A percentile compares a stretch with the other conserved stretches of the same genome.
phyloP scores from a whole-genome alignment of 2,113 vertebrate species.

The Psophia crepitans region DNA sequence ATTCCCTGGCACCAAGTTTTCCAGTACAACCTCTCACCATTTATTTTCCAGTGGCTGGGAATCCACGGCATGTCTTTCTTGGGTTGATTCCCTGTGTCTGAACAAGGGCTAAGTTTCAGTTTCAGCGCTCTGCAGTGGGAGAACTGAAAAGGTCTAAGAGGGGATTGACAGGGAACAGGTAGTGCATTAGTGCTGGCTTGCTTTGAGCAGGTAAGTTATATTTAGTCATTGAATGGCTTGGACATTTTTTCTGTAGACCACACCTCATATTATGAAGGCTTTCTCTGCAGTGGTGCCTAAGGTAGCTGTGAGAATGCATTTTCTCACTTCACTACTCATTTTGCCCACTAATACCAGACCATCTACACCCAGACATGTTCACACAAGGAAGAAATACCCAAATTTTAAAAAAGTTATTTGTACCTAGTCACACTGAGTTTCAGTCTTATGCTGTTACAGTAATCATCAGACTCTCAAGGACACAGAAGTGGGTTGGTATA shows the following conservation, averaged over 20 bases:
- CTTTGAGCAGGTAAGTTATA: neutral
- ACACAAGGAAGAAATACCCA: neutral
- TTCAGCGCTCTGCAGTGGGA: neutral
- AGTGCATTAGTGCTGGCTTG: neutral
- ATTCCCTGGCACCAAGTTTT: neutral
- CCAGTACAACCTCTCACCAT: neutral
- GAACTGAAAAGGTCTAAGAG: neutral
- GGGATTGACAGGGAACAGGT: neutral
- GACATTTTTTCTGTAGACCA: neutral
- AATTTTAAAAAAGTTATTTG: neutral
- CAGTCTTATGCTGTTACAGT: neutral
- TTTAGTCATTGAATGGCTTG: neutral
- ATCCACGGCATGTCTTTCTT: neutral
- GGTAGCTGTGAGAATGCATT: neutral
- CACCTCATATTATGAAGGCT: neutral
- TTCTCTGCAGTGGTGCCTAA: neutral
- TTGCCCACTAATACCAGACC: neutral
- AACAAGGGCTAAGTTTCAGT: neutral
- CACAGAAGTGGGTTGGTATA: neutral
- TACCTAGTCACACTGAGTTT: neutral
- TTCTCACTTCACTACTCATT: neutral
- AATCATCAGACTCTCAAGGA: neutral
- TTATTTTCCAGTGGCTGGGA: neutral
- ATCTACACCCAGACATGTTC: neutral
- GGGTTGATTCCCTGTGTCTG: neutral